phyloP scores from a whole-genome alignment of 2,888 invertebrate species.

The Melipona bicolor region DNA sequence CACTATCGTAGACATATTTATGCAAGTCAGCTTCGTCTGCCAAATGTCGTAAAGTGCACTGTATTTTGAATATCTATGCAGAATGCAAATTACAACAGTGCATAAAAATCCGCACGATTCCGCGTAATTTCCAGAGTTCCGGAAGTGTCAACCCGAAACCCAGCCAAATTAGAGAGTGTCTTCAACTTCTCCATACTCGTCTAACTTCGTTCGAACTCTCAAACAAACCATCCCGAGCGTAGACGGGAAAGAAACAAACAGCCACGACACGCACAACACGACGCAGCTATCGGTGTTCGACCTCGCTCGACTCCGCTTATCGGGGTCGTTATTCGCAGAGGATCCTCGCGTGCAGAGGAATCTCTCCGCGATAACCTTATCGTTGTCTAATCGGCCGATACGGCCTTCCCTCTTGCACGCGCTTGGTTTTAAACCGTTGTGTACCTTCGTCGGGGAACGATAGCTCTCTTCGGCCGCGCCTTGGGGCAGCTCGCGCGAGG shows the following conservation, averaged over 20 bases:
- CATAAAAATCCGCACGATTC: no score
- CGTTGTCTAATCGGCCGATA: slow-evolving; percentile 46
- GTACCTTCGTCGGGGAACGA: slow-evolving; percentile 9
- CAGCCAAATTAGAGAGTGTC: no score
- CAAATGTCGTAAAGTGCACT: no score
- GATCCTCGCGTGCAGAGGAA: slow-evolving; percentile 13
- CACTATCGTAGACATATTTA: no score
- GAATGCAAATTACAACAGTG: no score
- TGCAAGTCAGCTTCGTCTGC: no score
- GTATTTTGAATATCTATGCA: no score
- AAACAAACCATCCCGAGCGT: not conserved
- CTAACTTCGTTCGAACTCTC: no score
- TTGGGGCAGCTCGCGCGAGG: not conserved
- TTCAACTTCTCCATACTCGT: no score
- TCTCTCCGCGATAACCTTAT: slow-evolving; percentile 57
- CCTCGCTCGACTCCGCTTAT: slow-evolving; percentile 10
- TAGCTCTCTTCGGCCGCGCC: slow-evolving; percentile 22
- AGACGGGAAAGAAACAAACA: not conserved
- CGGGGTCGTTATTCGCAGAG: slow-evolving; percentile 10
- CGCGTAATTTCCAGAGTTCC: no score
- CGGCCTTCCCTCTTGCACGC: slow-evolving; percentile 15
- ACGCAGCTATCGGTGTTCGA: not conserved
- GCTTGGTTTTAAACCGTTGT: not conserved
- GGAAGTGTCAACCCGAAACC: no score
- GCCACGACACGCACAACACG: not conserved